Evolutionary conservation across 2,797 vertebrate species (phyloP).

Genomic region (Pseudochirops corinnae): DNA sequence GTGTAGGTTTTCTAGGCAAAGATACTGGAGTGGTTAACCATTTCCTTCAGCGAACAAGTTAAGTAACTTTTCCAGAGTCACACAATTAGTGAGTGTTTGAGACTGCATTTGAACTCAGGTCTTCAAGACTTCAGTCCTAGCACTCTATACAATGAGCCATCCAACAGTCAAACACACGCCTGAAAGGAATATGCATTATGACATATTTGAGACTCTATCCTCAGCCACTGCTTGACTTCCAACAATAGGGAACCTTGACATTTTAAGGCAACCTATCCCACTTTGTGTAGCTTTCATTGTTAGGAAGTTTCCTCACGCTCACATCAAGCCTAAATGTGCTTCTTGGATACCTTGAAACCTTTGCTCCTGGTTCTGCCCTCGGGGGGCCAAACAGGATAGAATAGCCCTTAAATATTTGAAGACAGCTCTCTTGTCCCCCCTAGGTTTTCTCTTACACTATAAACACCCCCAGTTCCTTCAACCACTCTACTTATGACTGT

Average conservation of each 20-base stretch:
- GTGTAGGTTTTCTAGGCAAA: background rate
- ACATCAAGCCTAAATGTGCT: background rate
- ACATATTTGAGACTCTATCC: background rate
- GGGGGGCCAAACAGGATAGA: background rate
- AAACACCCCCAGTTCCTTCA: background rate
- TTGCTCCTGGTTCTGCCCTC: background rate
- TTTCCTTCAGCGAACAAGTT: background rate
- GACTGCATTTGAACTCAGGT: background rate
- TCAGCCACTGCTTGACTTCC: background rate
- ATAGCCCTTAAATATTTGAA: background rate
- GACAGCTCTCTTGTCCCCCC: background rate
- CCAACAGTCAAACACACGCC: background rate
- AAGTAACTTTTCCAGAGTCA: background rate
- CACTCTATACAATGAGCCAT: background rate
- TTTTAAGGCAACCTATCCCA: background rate
- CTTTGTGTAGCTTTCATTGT: background rate
- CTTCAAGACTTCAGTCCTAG: background rate
- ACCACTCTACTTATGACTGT: background rate
- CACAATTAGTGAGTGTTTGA: background rate
- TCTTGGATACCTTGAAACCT: background rate
- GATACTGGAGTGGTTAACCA: background rate
- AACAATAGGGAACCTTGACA: background rate
- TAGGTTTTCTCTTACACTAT: background rate
- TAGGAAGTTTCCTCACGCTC: background rate
- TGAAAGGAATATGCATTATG: background rate